phyloP scores from a whole-genome alignment of 2,888 invertebrate genomes.

The Anorthoa munda region DNA sequence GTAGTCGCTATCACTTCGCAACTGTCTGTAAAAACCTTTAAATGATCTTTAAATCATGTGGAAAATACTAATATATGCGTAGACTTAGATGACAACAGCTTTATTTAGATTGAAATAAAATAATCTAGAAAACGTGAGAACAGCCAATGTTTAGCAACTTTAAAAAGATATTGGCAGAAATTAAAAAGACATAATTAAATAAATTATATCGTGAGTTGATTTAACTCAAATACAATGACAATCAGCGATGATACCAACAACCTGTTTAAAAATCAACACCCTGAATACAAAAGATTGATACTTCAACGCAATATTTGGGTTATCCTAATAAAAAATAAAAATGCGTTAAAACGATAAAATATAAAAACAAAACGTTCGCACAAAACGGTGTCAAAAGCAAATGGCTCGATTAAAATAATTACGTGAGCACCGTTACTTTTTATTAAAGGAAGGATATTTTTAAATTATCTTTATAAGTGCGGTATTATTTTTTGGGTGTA shows the following conservation, averaged over 20 bases:
- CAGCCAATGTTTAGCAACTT: background rate
- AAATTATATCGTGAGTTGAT: background rate
- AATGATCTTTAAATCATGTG: background rate
- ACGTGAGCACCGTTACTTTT: slow-evolving; percentile 52
- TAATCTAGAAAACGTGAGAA: background rate
- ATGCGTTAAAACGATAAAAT: slow-evolving; percentile 22
- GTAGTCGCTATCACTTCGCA: too few relatives aligned
- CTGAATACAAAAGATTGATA: slow-evolving; percentile 14
- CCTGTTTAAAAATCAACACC: slow-evolving; percentile 1
- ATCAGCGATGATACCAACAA: background rate
- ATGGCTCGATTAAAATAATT: slow-evolving; percentile 56
- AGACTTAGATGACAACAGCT: too few relatives aligned
- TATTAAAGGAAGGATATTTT: slow-evolving; percentile 35
- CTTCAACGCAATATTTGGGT: background rate
- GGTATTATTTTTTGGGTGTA: slow-evolving; percentile 10
- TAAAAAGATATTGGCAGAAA: background rate
- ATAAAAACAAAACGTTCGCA: slow-evolving; percentile 6
- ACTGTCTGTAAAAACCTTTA: too few relatives aligned
- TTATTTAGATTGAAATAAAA: background rate
- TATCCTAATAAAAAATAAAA: slow-evolving; percentile 22
- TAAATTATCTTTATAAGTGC: slow-evolving; percentile 8
- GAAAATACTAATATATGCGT: background rate
- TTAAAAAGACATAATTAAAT: background rate
- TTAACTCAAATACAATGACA: background rate
- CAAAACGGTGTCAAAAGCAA: slow-evolving; percentile 43